Percentiles rank a stretch among this genome's conserved stretches.
Evolutionary conservation across 2,797 vertebrate species (phyloP).

Genomic region (Helarctos malayanus): DNA sequence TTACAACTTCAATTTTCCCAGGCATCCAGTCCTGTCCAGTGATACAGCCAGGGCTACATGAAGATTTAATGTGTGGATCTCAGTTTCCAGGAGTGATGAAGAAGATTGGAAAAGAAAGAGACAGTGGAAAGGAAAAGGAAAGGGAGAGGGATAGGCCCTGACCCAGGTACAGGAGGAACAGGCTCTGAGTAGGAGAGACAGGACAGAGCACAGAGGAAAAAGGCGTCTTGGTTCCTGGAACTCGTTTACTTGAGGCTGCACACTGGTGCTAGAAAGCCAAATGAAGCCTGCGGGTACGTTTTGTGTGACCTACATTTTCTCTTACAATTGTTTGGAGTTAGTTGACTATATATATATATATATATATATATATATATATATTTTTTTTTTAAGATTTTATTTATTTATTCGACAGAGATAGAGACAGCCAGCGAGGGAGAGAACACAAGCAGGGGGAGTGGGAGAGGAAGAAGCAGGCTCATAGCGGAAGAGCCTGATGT

Average conservation of each 20-base stretch:
- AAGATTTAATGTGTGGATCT: constrained; percentile 78
- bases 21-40: neutral
- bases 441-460: too few species aligned
- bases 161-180: neutral
- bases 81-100: constrained; percentile 55
- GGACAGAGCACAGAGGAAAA: neutral
- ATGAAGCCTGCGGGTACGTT: neutral
- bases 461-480: too few species aligned
- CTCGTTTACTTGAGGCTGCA: constrained; percentile 27
- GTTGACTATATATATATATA: too few species aligned
- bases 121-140: constrained; percentile 42
- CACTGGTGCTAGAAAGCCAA: neutral
- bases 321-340: constrained; percentile 49
- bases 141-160: neutral
- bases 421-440: too few species aligned
- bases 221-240: neutral
- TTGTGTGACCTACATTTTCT: neutral
- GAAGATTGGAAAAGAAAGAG: constrained; percentile 51
- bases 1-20: constrained; percentile 64
- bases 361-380: too few species aligned
- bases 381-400: too few species aligned
- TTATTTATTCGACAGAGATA: too few species aligned
- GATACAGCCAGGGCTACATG: constrained; percentile 52
- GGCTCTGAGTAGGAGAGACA: neutral
- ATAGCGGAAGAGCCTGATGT: too few species aligned